Evolutionary conservation across 2,113 vertebrate genomes (phyloP).

Genomic region (Zapornia atra): DNA sequence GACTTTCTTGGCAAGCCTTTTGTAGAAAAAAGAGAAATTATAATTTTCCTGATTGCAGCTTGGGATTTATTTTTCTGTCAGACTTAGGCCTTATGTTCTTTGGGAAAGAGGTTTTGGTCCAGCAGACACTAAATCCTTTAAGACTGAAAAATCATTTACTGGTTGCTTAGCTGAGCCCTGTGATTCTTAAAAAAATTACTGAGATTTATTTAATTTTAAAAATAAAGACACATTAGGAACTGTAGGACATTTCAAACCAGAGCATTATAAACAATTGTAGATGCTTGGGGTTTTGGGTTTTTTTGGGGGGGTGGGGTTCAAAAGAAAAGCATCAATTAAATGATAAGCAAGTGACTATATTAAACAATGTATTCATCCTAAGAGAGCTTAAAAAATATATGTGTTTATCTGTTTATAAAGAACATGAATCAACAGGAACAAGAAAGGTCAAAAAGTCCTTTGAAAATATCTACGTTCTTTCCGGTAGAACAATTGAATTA

Average conservation of each 20-base stretch:
- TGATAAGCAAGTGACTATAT: background rate
- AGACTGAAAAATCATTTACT: constrained; percentile 57
- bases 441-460: background rate
- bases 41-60: constrained; percentile 28
- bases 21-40: constrained; percentile 44
- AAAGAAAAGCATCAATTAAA: background rate
- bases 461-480: background rate
- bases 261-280: background rate
- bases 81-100: constrained; percentile 41
- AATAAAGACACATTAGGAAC: background rate
- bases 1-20: constrained; percentile 40
- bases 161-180: background rate
- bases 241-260: background rate
- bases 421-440: background rate
- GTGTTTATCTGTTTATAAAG: background rate
- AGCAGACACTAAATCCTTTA: constrained; percentile 45
- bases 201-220: constrained; percentile 2
- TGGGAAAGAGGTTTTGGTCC: constrained; percentile 46
- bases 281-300: background rate
- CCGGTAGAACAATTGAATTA: background rate
- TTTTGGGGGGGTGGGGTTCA: background rate
- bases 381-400: background rate
- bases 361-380: background rate
- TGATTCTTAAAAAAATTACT: background rate
- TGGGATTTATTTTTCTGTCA: constrained; percentile 66